A percentile compares a stretch with the other conserved stretches of the same genome.
Conservation (phyloP, 2,797 vertebrate species). For the Scarus forsteni region DNA sequence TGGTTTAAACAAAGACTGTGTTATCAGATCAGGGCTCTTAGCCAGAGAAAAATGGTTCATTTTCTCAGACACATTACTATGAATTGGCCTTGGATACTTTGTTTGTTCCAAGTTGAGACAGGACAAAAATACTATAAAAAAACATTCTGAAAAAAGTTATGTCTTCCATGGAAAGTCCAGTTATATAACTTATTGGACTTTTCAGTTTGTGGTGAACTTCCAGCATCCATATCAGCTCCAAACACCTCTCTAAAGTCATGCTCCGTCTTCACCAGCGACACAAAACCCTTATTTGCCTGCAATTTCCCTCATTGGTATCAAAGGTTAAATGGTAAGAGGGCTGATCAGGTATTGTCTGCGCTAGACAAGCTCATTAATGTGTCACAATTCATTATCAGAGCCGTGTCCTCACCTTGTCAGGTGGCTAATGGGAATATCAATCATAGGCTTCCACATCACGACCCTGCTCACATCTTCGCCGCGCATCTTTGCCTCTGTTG, state of each 20-base stretch:
- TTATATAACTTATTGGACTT: neutral
- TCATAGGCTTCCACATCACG: constrained; percentile 77
- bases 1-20: too few species aligned
- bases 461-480: constrained; percentile 67
- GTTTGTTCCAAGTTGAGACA: too few species aligned
- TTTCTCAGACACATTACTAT: too few species aligned
- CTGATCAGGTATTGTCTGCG: constrained; percentile 82
- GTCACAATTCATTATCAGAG: constrained; percentile 87
- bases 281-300: constrained; percentile 61
- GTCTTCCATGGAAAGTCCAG: neutral
- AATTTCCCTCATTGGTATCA: constrained; percentile 63
- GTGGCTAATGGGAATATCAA: constrained; percentile 87
- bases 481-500: constrained; percentile 64
- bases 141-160: too few species aligned
- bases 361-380: constrained; percentile 86
- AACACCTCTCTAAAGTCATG: constrained; percentile 45
- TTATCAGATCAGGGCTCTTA: too few species aligned
- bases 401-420: constrained; percentile 83
- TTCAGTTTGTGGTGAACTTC: constrained; percentile 13
- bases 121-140: neutral
- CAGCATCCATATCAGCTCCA: constrained; percentile 2
- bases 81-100: too few species aligned
- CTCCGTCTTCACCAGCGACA: constrained; percentile 48
- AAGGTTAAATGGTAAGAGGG: constrained; percentile 79
- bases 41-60: too few species aligned